Percentiles rank a stretch among this genome's conserved stretches.
These are phyloP conservation scores for Narcine bancroftii DNA, from an alignment of 2,113 vertebrate species.

Conservation along the genomic window DNA sequence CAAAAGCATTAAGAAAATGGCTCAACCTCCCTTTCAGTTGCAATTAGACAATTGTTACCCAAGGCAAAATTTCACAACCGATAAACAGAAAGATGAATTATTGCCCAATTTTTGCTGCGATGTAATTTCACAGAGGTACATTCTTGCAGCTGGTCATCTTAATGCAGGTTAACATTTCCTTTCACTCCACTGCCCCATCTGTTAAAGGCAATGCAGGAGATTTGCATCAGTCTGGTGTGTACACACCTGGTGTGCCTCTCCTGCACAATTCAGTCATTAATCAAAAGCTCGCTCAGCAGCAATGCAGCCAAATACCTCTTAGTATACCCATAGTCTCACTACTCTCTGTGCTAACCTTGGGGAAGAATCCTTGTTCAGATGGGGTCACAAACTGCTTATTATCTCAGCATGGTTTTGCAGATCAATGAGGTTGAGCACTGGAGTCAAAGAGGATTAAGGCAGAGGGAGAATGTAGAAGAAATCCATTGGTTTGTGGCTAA, in stretches of 20 bases:
- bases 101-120: not conserved
- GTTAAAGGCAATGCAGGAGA: not conserved
- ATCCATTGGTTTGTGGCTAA: not conserved
- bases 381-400: not conserved
- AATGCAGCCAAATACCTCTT: not conserved
- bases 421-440: conserved; percentile 1
- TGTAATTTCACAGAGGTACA: not conserved
- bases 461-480: not conserved
- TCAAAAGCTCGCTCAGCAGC: not conserved
- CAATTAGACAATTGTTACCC: not conserved
- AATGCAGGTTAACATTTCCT: conserved; percentile 15
- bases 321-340: not conserved
- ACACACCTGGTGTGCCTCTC: not conserved
- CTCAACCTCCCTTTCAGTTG: not conserved
- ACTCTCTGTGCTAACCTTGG: not conserved
- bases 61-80: not conserved
- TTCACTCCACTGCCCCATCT: not conserved
- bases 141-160: not conserved
- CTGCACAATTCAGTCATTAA: conserved; percentile 7
- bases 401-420: not conserved
- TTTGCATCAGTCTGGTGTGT: not conserved
- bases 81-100: conserved; percentile 5
- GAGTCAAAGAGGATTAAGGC: conserved; percentile 21
- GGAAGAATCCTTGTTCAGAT: not conserved
- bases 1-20: not conserved